Percentiles rank a stretch among this genome's conserved stretches.
Conservation (phyloP, 1,140 invertebrate genomes). For the Lordiphosa stackelbergi region DNA sequence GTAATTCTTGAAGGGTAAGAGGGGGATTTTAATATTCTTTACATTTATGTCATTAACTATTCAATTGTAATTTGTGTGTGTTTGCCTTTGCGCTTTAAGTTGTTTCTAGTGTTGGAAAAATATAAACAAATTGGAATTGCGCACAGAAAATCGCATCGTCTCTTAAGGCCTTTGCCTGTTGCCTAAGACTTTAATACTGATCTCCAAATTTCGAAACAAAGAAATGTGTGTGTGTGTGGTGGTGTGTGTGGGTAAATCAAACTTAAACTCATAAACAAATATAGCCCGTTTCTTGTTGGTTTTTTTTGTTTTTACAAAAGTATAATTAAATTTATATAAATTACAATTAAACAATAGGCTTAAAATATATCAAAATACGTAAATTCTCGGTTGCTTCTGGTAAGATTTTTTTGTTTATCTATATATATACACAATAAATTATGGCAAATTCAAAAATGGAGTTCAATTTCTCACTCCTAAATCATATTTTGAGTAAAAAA, state of each 20-base stretch:
- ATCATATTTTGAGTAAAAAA: too few relatives aligned
- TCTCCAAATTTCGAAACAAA: slow-evolving; percentile 67
- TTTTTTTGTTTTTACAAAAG: slow-evolving; percentile 32
- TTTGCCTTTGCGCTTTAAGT: slow-evolving; percentile 25
- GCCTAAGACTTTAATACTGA: slow-evolving; percentile 67
- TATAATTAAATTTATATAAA: slow-evolving; percentile 39
- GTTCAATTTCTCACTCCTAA: slow-evolving; percentile 5
- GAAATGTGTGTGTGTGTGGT: slow-evolving; percentile 38
- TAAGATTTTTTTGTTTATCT: background rate
- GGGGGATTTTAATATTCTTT: slow-evolving; percentile 15
- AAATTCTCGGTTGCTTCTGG: slow-evolving; percentile 34
- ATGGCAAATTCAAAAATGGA: slow-evolving; percentile 60
- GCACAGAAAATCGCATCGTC: slow-evolving; percentile 58
- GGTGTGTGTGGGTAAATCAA: slow-evolving; percentile 21
- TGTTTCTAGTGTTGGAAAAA: slow-evolving; percentile 37
- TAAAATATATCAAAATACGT: slow-evolving; percentile 23
- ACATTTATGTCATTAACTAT: slow-evolving; percentile 31
- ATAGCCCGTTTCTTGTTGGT: slow-evolving; percentile 36
- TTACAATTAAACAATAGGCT: slow-evolving; percentile 13
- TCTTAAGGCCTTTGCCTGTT: slow-evolving; percentile 30
- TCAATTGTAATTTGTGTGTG: slow-evolving; percentile 32
- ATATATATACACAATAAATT: slow-evolving; percentile 61
- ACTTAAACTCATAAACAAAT: slow-evolving; percentile 32
- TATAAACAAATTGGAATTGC: slow-evolving; percentile 65
- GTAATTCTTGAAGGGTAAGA: slow-evolving; percentile 33